Evolutionary conservation across 2,113 vertebrate genomes (phyloP), one percentile per base, ranked within the genome.

Genomic region (Thinocorus orbignyianus): DNA sequence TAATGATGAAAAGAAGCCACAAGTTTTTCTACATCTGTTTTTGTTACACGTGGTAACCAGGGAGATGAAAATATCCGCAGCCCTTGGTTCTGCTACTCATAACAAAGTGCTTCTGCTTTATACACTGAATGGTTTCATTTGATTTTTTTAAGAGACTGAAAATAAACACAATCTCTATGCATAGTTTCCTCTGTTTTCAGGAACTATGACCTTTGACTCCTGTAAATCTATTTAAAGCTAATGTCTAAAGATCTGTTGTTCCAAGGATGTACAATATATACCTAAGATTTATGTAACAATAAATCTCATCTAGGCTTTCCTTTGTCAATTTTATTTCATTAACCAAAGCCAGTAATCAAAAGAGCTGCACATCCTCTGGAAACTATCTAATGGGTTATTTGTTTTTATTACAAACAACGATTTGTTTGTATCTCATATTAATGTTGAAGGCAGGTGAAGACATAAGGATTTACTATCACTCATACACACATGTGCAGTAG

Each of bases 121-220:
- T 96, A 89, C 78, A 88, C 93, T 95, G 92, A 89, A 97, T 90
- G 70, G 95, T 91, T 95, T 87, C 89, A 95, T 94, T 95, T 94
- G 92, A 95, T 96, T 97, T 97, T 98, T 97, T 97, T 93, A 97
- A 97, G 94, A 96, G 96, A 87, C 94, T 96, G 95, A 98, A 98
- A 97, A 98, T 98, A 98, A 98, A 98, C 96, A 97, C 24, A 42
- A 97, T 94, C 95, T 97, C 94, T 89, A 92, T 95, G 94, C 92
- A 94, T 94, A 97, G 96, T 97, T 98, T 97, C 96, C 97, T 97
- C 93, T 97, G 96, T 98, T 98, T 98, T 96, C 86, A 97, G 94
- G 90, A 95, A 97, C 88, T 84, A 68, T 95, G 96, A 97, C 97
- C 97, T 98, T 97, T 95, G 95, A 98, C 96, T 97, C 92, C 73